A percentile compares a stretch with the other conserved stretches of the same genome.
Conservation (phyloP, 2,113 vertebrate species). For the Hippocampus comes region DNA sequence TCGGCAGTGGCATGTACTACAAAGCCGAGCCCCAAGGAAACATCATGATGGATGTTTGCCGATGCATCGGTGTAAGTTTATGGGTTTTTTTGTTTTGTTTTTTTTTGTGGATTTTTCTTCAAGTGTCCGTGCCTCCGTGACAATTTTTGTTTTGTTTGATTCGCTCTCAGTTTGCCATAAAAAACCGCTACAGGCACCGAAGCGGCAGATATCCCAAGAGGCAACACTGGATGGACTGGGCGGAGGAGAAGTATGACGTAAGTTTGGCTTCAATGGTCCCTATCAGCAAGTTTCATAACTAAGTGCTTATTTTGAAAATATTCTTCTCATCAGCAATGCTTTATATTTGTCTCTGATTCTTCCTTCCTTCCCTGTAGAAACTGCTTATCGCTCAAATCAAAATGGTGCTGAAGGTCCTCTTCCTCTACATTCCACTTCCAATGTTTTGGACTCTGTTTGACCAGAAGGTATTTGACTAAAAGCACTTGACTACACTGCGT, state of each 20-base stretch:
- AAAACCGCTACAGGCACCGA: constrained; percentile 83
- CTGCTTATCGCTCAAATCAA: constrained; percentile 87
- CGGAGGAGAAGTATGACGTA: constrained; percentile 86
- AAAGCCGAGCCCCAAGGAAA: constrained; percentile 88
- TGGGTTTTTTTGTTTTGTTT: background rate
- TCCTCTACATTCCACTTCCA: constrained; percentile 91
- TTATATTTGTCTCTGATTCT: background rate
- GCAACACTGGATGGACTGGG: constrained; percentile 96
- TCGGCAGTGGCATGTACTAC: constrained; percentile 86
- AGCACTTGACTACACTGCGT: background rate
- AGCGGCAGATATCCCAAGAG: constrained; percentile 79
- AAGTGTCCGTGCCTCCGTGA: background rate
- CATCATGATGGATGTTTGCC: constrained; percentile 81
- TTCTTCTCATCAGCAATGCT: background rate
- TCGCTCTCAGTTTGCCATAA: constrained; percentile 80
- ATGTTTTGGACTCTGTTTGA: constrained; percentile 98
- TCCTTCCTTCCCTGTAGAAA: constrained; percentile 72
- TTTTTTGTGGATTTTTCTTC: background rate
- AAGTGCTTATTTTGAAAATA: background rate
- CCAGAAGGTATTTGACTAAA: constrained; percentile 83
- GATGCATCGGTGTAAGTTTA: constrained; percentile 85
- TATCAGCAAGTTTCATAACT: background rate
- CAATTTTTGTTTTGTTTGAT: background rate
- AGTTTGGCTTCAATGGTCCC: constrained; percentile 25
- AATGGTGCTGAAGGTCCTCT: constrained; percentile 89